These are phyloP conservation scores for Apaloderma vittatum DNA, from an alignment of 2,113 vertebrate genomes.

Conservation along the genomic window DNA sequence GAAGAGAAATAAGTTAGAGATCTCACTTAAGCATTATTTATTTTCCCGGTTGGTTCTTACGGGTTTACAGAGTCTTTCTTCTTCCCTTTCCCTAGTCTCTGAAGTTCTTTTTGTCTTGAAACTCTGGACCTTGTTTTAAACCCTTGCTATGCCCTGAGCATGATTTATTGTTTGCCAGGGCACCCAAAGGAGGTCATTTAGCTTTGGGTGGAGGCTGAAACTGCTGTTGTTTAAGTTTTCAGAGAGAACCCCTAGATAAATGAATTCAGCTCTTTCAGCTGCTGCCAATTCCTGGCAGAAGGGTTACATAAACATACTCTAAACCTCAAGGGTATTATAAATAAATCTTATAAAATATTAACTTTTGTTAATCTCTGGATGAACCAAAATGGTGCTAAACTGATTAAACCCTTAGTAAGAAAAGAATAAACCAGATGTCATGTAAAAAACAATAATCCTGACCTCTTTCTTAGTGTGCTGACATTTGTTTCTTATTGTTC, in stretches of 20 bases:
- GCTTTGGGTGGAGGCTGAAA: conserved; percentile 66
- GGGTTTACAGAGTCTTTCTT: not conserved
- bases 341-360: conserved; percentile 66
- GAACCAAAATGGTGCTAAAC: conserved; percentile 34
- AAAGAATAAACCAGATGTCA: not conserved
- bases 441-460: not conserved
- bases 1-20: not conserved
- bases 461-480: not conserved
- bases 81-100: not conserved
- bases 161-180: conserved; percentile 55
- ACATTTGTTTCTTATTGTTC: conserved; percentile 4
- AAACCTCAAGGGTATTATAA: conserved; percentile 67
- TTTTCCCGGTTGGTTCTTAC: not conserved
- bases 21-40: not conserved
- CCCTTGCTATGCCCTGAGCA: conserved; percentile 26
- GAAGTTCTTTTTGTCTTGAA: conserved; percentile 21
- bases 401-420: conserved; percentile 25
- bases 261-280: conserved; percentile 64
- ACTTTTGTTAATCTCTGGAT: conserved; percentile 30
- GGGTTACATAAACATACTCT: conserved; percentile 67
- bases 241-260: conserved; percentile 66
- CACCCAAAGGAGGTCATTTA: conserved; percentile 66
- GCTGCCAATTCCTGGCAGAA: conserved; percentile 62
- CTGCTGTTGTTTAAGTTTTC: conserved; percentile 60
- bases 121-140: conserved; percentile 33